Conservation (phyloP, 2,888 invertebrate species). For the Stratiomys singularior region DNA sequence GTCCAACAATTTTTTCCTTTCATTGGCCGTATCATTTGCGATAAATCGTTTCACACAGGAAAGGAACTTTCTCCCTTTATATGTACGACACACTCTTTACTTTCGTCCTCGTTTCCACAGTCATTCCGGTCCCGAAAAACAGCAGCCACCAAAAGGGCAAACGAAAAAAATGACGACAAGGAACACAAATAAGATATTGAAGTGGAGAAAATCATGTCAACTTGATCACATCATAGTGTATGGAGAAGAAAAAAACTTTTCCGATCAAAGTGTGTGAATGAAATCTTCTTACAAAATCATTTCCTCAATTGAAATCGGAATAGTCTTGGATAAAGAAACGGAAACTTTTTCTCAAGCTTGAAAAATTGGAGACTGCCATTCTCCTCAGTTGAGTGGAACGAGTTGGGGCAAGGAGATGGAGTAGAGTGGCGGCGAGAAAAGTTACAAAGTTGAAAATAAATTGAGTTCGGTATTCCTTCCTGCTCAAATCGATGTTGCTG, state of each 20-base stretch:
- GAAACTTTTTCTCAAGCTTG: slow-evolving; percentile 31
- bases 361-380: background rate
- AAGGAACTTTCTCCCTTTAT: background rate
- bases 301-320: slow-evolving; percentile 42
- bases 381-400: background rate
- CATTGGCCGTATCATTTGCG: slow-evolving; percentile 42
- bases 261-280: slow-evolving; percentile 42
- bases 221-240: slow-evolving; percentile 26
- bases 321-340: slow-evolving; percentile 25
- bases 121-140: background rate
- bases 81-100: background rate
- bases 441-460: slow-evolving; percentile 14
- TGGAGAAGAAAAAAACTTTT: slow-evolving; percentile 19
- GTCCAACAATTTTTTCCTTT: slow-evolving; percentile 24
- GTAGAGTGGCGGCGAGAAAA: background rate
- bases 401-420: background rate
- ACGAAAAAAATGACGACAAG: background rate
- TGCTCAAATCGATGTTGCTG: background rate
- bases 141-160: background rate
- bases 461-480: slow-evolving; percentile 24
- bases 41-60: slow-evolving; percentile 29
- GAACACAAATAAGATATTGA: slow-evolving; percentile 27
- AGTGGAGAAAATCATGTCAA: slow-evolving; percentile 41
- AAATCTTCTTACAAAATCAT: slow-evolving; percentile 42
- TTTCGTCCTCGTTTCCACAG: background rate